Evolutionary conservation across 2,888 invertebrate species (phyloP), one percentile per base, ranked within the genome.

Genomic region (Saturnia pavonia): DNA sequence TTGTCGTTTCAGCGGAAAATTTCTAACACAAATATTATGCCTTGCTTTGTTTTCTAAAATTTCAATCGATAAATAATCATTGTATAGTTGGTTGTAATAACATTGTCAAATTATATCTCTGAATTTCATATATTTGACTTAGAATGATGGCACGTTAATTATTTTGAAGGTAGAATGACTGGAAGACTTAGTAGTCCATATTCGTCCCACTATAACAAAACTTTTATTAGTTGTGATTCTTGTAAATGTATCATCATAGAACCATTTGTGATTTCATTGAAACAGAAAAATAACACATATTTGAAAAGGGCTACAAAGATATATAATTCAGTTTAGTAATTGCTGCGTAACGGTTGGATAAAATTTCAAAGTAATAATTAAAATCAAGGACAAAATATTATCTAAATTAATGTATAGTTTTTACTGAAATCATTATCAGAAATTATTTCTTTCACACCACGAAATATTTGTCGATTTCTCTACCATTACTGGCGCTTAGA

Each of bases 1-100:
- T 70, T 68, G 27, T 71, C 70, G 70, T 72, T 74, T 74, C 67
- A 63, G 22, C 42, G 69, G 34, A 72, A 72, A 73, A 72, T 74
- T 73, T 72, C 65, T 34, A 63, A 63, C 40, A 65, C 65, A 40
- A 40, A 40, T 40, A 40, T 40, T n/a, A 11, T 1, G 27, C 12
- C 57, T 8, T 57, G 1, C 19, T 14, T 57, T 11, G 6, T 27
- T 27, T 60, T 27, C 2, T 27, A 25, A 4, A 60, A 25, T 25
- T 57, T 57, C 57, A 60, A 27, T 25, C 25, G 16, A 60, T 27
- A 60, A 60, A 14, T 14, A 60, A 25, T 27, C 25, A 22, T 12
- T 2, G 8, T 7, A 57, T 25, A 12, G 57, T 57, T 12, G 57
- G 0, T 57, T 57, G 25, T 57, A 57, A 57, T 19, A 19, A 48